These are phyloP conservation scores for Drosophila kokeensis DNA, from an alignment of 2,888 invertebrate genomes.

Conservation along the genomic window DNA sequence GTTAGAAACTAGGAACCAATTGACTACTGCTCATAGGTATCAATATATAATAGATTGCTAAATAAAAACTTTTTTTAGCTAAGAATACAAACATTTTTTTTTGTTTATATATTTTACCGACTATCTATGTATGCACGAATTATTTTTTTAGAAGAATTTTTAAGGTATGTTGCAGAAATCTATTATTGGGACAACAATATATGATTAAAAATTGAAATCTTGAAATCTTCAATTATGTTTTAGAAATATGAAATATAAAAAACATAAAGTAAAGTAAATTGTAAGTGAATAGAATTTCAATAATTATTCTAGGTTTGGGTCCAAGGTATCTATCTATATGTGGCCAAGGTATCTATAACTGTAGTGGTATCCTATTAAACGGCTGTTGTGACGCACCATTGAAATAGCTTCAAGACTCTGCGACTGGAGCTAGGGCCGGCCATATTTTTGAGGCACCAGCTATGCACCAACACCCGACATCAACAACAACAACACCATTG, in stretches of 20 bases:
- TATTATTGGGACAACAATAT: neutral
- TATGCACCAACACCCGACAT: constrained; percentile 16
- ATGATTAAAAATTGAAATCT: neutral
- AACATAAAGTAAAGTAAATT: neutral
- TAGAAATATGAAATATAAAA: neutral
- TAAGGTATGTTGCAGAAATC: neutral
- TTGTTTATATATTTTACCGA: neutral
- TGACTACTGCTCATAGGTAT: neutral
- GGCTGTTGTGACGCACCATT: constrained; percentile 41
- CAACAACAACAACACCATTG: constrained; percentile 21
- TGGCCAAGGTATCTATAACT: constrained; percentile 16
- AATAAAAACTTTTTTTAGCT: neutral
- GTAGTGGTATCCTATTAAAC: constrained; percentile 27
- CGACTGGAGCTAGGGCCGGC: constrained; percentile 29
- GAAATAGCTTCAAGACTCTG: constrained; percentile 51
- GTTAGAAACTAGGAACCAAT: neutral
- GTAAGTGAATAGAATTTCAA: neutral
- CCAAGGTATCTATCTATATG: constrained; percentile 14
- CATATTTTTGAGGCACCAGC: constrained; percentile 47
- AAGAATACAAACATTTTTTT: neutral
- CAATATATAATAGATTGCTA: neutral
- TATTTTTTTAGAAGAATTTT: neutral
- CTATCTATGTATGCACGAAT: neutral
- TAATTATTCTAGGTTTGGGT: neutral
- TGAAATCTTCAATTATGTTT: neutral